Evolutionary conservation across 1,140 invertebrate species (phyloP).

Genomic region (Drosophila pectinifera): DNA sequence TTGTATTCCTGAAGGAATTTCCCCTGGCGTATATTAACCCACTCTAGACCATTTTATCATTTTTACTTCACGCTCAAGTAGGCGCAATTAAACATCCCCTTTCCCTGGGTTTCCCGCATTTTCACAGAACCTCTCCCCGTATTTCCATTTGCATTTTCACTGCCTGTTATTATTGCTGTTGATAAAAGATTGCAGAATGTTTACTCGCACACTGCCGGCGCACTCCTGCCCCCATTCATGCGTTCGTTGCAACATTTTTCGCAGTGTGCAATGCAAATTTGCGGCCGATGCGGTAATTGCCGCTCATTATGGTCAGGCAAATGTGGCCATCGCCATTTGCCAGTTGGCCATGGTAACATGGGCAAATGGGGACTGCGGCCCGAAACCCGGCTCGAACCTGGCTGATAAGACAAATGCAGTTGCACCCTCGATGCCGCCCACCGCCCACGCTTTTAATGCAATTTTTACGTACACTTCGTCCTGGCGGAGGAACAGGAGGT

Average conservation of each 20-base stretch:
- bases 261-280: slow-evolving; percentile 79
- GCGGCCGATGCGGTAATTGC: slow-evolving; percentile 81
- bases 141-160: slow-evolving; percentile 46
- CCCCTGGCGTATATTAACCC: neutral
- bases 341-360: slow-evolving; percentile 17
- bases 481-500: slow-evolving; percentile 29
- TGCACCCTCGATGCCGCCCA: slow-evolving; percentile 44
- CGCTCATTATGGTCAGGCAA: slow-evolving; percentile 83
- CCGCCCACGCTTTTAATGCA: slow-evolving; percentile 69
- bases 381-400: slow-evolving; percentile 29
- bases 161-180: slow-evolving; percentile 72
- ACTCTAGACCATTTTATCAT: neutral
- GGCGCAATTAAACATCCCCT: slow-evolving; percentile 45
- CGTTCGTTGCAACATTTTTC: slow-evolving; percentile 70
- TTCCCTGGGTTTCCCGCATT: neutral
- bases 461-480: slow-evolving; percentile 64
- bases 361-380: neutral
- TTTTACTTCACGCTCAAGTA: slow-evolving; percentile 46
- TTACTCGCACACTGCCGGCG: slow-evolving; percentile 48
- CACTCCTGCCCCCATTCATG: neutral
- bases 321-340: slow-evolving; percentile 55
- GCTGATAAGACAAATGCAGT: slow-evolving; percentile 80
- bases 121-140: slow-evolving; percentile 1
- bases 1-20: too few relatives aligned
- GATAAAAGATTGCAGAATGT: slow-evolving; percentile 79